phyloP scores from a whole-genome alignment of 2,888 invertebrate species.

The Erpobdella octoculata region DNA sequence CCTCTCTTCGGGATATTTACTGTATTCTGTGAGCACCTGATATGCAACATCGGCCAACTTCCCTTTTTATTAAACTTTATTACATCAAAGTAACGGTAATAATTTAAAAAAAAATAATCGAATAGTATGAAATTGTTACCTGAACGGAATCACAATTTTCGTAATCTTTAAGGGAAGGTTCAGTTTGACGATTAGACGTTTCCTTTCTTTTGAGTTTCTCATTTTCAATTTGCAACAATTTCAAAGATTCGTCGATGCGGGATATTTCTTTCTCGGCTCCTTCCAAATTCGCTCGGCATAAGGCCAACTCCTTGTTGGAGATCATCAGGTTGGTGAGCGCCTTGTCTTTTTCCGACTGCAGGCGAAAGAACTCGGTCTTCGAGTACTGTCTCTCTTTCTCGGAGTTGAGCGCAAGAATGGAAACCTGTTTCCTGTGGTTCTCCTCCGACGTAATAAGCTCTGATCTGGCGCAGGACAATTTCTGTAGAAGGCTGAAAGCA shows the following conservation, averaged over 20 bases:
- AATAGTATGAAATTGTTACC: too few species aligned
- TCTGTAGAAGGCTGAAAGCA: slow-evolving; percentile 7
- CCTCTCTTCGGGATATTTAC: too few species aligned
- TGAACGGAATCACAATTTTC: too few species aligned
- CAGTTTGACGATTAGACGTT: too few species aligned
- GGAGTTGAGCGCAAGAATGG: background rate
- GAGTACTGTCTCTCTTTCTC: background rate
- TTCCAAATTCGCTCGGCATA: background rate
- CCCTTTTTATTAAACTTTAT: too few species aligned
- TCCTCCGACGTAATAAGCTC: slow-evolving; percentile 9
- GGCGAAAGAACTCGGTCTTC: background rate
- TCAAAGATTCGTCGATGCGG: background rate
- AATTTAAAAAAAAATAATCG: too few species aligned
- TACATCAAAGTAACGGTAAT: too few species aligned
- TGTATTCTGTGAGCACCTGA: too few species aligned
- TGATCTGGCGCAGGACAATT: slow-evolving; percentile 6
- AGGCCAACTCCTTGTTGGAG: background rate
- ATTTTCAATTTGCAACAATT: background rate
- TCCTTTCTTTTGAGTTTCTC: background rate
- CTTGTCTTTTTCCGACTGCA: background rate
- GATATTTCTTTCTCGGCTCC: background rate
- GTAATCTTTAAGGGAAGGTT: too few species aligned
- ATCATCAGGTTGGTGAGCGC: background rate
- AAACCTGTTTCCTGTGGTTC: slow-evolving; percentile 1
- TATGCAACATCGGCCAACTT: too few species aligned